Conservation (phyloP, 2,113 vertebrate genomes). For the Sialia sialis region DNA sequence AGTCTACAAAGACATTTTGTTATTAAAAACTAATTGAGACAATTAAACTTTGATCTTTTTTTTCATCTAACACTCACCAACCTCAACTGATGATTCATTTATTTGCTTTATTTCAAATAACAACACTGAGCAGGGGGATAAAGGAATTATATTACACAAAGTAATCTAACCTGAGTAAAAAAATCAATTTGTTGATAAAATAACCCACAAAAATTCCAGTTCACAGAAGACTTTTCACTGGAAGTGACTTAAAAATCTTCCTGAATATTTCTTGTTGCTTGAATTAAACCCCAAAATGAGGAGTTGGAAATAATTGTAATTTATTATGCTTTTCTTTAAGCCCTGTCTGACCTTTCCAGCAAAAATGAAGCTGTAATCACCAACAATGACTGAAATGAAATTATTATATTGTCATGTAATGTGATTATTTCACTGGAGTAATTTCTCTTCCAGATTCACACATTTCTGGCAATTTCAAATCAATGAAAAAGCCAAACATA, state of each 20-base stretch:
- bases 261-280: not conserved
- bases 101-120: not conserved
- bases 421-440: not conserved
- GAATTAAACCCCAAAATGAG: not conserved
- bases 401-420: not conserved
- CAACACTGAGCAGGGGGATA: not conserved
- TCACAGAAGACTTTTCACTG: not conserved
- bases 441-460: not conserved
- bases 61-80: not conserved
- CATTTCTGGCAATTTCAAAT: not conserved
- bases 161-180: not conserved
- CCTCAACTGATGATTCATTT: not conserved
- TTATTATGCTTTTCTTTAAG: not conserved
- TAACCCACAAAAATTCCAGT: not conserved
- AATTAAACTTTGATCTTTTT: not conserved
- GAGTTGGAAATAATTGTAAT: not conserved
- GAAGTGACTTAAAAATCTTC: not conserved
- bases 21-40: not conserved
- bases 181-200: not conserved
- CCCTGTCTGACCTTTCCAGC: not conserved
- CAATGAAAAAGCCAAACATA: not conserved
- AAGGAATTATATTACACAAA: not conserved
- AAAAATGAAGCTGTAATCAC: not conserved
- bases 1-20: not conserved
- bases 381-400: not conserved